A percentile compares a stretch with the other conserved stretches of the same genome.
Evolutionary conservation across 2,113 vertebrate genomes (phyloP).

Genomic region (Scortum barcoo): DNA sequence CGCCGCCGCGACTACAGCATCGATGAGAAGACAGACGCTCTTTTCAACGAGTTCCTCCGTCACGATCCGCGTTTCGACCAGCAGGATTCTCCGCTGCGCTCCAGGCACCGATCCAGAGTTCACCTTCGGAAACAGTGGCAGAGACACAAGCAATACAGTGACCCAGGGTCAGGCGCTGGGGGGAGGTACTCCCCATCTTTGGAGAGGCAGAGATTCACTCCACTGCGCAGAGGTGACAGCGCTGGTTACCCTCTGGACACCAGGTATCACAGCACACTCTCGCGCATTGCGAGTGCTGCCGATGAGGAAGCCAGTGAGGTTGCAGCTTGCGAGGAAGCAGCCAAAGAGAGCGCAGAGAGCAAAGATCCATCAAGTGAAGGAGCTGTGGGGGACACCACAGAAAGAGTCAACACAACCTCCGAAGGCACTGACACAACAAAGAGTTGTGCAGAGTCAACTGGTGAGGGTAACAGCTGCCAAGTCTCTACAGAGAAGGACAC

Average conservation of each 20-base stretch:
- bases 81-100: slow-evolving; percentile 86
- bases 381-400: background rate
- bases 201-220: slow-evolving; percentile 87
- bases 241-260: slow-evolving; percentile 89
- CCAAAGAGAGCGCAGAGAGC: slow-evolving; percentile 49
- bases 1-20: slow-evolving; percentile 96
- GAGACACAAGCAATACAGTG: slow-evolving; percentile 95
- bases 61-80: slow-evolving; percentile 95
- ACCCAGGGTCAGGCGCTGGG: slow-evolving; percentile 84
- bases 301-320: slow-evolving; percentile 88
- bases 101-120: slow-evolving; percentile 88
- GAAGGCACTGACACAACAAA: slow-evolving; percentile 18
- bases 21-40: slow-evolving; percentile 95
- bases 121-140: slow-evolving; percentile 97
- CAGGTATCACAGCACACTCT: slow-evolving; percentile 86
- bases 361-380: slow-evolving; percentile 25
- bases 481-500: slow-evolving; percentile 21
- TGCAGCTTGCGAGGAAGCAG: slow-evolving; percentile 66
- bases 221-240: slow-evolving; percentile 88
- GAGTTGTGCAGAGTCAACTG: background rate
- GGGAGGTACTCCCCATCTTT: slow-evolving; percentile 84
- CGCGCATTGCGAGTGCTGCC: slow-evolving; percentile 88
- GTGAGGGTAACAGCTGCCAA: background rate
- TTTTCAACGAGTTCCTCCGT: slow-evolving; percentile 96
- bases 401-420: slow-evolving; percentile 10